These are phyloP conservation scores for Macrocentrus cingulum DNA, from an alignment of 1,140 invertebrate genomes.

Conservation along the genomic window DNA sequence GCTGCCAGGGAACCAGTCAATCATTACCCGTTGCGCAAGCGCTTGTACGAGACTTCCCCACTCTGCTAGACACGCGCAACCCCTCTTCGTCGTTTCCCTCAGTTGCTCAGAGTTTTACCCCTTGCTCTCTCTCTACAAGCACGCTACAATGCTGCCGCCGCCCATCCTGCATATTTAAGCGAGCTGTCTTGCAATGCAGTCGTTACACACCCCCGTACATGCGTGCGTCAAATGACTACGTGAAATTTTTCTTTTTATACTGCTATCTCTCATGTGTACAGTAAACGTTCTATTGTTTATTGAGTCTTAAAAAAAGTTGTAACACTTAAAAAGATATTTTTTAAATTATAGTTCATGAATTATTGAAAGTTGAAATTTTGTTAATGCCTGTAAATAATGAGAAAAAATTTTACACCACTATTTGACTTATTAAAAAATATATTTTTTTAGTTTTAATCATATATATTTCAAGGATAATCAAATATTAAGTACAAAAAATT, in stretches of 20 bases:
- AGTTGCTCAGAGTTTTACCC: conserved; percentile 44
- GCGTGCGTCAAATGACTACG: conserved; percentile 32
- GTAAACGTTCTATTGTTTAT: not conserved
- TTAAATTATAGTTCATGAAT: too few relatives aligned
- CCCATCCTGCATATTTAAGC: conserved; percentile 61
- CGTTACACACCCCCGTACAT: conserved; percentile 41
- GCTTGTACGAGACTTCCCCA: conserved; percentile 32
- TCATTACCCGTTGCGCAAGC: conserved; percentile 58
- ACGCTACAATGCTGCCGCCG: conserved; percentile 56
- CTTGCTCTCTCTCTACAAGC: conserved; percentile 48
- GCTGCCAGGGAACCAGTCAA: conserved; percentile 61
- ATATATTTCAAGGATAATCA: too few relatives aligned
- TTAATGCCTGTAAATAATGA: too few relatives aligned
- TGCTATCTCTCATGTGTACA: too few relatives aligned
- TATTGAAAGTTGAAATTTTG: too few relatives aligned
- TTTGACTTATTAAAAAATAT: too few relatives aligned
- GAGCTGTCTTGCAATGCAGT: conserved; percentile 55
- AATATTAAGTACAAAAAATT: too few relatives aligned
- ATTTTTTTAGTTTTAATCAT: too few relatives aligned
- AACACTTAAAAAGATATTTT: too few relatives aligned
- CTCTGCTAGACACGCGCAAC: not conserved
- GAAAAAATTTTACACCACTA: too few relatives aligned
- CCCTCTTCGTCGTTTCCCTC: conserved; percentile 26
- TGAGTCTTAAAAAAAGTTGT: too few relatives aligned
- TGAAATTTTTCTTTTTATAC: too few relatives aligned